Percentiles rank a stretch among this genome's conserved stretches.
These are phyloP conservation scores for Microctonus aethiopoides DNA, from an alignment of 2,888 invertebrate genomes.

Conservation along the genomic window DNA sequence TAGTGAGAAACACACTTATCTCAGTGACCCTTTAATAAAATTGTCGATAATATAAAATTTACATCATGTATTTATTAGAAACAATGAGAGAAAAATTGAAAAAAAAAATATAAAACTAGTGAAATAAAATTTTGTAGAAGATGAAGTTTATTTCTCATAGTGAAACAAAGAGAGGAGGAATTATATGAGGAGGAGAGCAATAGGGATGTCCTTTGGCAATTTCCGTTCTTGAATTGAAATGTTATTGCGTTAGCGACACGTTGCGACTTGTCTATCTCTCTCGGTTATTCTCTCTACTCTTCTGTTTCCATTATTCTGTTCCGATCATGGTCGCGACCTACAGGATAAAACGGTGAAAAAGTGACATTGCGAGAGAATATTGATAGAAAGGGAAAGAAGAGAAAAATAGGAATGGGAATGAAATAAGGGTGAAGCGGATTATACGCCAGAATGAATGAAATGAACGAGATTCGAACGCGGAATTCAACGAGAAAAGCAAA, in stretches of 20 bases:
- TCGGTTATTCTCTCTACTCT: slow-evolving; percentile 25
- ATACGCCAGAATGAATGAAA: slow-evolving; percentile 31
- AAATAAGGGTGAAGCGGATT: slow-evolving; percentile 27
- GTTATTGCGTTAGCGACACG: slow-evolving; percentile 63
- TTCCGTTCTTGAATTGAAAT: slow-evolving; percentile 66
- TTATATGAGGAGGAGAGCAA: slow-evolving; percentile 3
- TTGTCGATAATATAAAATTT: too few species aligned
- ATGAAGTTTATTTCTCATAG: background rate
- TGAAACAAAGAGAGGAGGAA: slow-evolving; percentile 30
- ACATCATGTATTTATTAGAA: too few species aligned
- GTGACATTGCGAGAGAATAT: slow-evolving; percentile 12
- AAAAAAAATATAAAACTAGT: slow-evolving; percentile 7
- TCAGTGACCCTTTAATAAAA: too few species aligned
- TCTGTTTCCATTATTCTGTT: slow-evolving; percentile 33
- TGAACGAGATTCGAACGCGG: slow-evolving; percentile 30
- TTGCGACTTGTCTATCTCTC: slow-evolving; percentile 44
- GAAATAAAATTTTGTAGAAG: slow-evolving; percentile 19
- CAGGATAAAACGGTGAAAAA: slow-evolving; percentile 20
- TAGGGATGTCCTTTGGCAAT: slow-evolving; percentile 56
- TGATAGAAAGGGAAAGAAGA: slow-evolving; percentile 2
- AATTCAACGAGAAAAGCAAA: slow-evolving; percentile 1
- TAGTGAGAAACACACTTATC: too few species aligned
- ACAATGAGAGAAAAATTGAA: background rate
- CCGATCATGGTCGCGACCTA: slow-evolving; percentile 19
- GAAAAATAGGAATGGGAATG: slow-evolving; percentile 6